A percentile compares a stretch with the other conserved stretches of the same genome.
Conservation (phyloP, 2,797 vertebrate species). For the Stomatorhinus walkeri region DNA sequence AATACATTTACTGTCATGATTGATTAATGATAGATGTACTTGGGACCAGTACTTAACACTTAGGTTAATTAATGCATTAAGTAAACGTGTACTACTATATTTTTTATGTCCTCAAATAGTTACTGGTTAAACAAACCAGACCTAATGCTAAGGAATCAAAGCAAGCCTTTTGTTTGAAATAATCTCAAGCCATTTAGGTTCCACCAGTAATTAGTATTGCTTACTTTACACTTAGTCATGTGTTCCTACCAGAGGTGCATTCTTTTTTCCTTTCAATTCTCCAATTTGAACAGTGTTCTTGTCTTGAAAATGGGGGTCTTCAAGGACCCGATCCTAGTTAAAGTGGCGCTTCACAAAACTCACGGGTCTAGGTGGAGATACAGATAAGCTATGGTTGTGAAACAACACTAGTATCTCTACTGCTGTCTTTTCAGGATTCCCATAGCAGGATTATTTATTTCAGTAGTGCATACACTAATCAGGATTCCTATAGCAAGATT, state of each 20-base stretch:
- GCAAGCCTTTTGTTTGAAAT: not conserved
- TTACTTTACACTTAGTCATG: not conserved
- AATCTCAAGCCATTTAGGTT: not conserved
- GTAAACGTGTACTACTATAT: not conserved
- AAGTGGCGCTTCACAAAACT: not conserved
- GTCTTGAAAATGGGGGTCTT: not conserved
- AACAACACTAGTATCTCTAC: not conserved
- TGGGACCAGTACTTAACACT: not conserved
- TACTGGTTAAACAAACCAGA: not conserved
- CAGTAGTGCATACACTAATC: not conserved
- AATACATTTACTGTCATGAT: not conserved
- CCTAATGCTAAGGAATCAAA: not conserved
- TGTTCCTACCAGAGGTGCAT: not conserved
- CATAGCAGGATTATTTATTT: not conserved
- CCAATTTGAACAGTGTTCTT: not conserved
- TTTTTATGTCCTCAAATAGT: not conserved
- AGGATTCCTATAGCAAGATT: not conserved
- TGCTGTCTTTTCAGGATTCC: not conserved
- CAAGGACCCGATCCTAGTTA: not conserved
- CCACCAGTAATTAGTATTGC: not conserved
- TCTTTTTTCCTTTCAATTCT: not conserved
- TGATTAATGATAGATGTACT: not conserved
- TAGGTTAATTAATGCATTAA: not conserved
- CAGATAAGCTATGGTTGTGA: not conserved
- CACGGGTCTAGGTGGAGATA: not conserved